Evolutionary conservation across 2,113 vertebrate species (phyloP), one percentile per base, ranked within the genome.

Genomic region (Tachysurus fulvidraco): DNA sequence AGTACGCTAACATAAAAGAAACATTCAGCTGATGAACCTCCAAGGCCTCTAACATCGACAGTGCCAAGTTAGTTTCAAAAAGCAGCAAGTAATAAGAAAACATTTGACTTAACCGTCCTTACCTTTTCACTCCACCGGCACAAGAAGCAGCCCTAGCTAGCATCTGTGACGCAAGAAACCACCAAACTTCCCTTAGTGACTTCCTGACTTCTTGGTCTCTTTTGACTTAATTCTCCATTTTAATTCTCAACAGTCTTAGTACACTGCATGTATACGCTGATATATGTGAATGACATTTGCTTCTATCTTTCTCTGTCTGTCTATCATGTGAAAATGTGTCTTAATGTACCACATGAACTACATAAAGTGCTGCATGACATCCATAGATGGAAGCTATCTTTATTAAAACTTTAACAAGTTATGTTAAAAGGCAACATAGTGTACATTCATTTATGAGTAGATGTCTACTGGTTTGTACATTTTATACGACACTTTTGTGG

Each of bases 151-250:
- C 92, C 82, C 67, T n/a, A 92, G 86, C 88, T 3, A 91, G 52
- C 79, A 91, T 88, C n/a, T 86, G 90, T 95, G 95, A 95, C 93
- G 94, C 94, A 95, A 95, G 92, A 94, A 95, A 95, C 95, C 94
- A 91, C 94, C 79, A 92, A 93, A 95, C 95, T 95, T 95, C 95
- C 95, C 94, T 94, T 94, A 91, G 79, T 91, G 81, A 95, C 95
- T 96, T 96, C 95, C 95, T 96, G 95, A 92, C 93, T 93, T 78
- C 91, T 90, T 92, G 57, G 86, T 92, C 86, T 91, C 65, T 92
- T 78, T 89, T 89, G 86, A 79, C 80, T 87, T 88, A 85, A 85
- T 88, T 90, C 77, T 79, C 79, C 64, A 83, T 89, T 88, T 87
- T 88, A 54, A 87, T 91, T 89, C 46, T 91, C 83, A 84, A 85